Evolutionary conservation across 2,113 vertebrate species (phyloP).

Genomic region (Coryphaenoides rupestris): DNA sequence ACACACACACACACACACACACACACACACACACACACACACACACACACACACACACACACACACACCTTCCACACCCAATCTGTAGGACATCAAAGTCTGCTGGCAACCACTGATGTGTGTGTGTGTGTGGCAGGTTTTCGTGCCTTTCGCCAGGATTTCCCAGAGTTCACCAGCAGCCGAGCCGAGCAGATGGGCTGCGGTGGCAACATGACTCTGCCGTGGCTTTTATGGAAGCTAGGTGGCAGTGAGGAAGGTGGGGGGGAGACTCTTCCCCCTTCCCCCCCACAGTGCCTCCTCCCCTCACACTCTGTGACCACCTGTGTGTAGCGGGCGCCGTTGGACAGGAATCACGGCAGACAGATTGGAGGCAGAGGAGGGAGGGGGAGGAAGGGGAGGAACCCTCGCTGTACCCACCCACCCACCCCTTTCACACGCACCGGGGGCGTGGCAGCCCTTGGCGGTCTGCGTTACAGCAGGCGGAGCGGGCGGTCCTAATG

Average conservation of each 20-base stretch:
- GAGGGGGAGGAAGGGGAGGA: no score
- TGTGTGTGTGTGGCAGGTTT: conserved; percentile 6
- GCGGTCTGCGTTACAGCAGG: conserved; percentile 35
- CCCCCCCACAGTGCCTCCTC: no score
- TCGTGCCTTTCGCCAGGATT: conserved; percentile 51
- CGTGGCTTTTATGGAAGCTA: conserved; percentile 57
- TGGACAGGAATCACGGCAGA: conserved; percentile 72
- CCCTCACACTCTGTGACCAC: conserved; percentile 63
- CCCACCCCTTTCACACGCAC: no score
- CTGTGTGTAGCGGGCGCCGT: conserved; percentile 69
- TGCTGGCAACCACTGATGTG: conserved; percentile 28
- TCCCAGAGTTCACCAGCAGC: conserved; percentile 80
- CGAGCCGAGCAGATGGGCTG: conserved; percentile 81
- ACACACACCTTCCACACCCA: conserved; percentile 40
- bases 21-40: not conserved
- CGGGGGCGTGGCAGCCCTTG: no score
- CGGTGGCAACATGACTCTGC: conserved; percentile 64
- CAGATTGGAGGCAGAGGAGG: conserved; percentile 35
- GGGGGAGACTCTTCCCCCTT: no score
- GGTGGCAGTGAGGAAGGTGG: not conserved
- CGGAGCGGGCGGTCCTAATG: conserved; percentile 62
- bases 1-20: no score
- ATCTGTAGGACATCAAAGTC: conserved; percentile 57
- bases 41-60: conserved; percentile 12
- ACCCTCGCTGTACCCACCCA: no score